phyloP scores from a whole-genome alignment of 2,113 vertebrate genomes.

The Cephalopterus ornatus region DNA sequence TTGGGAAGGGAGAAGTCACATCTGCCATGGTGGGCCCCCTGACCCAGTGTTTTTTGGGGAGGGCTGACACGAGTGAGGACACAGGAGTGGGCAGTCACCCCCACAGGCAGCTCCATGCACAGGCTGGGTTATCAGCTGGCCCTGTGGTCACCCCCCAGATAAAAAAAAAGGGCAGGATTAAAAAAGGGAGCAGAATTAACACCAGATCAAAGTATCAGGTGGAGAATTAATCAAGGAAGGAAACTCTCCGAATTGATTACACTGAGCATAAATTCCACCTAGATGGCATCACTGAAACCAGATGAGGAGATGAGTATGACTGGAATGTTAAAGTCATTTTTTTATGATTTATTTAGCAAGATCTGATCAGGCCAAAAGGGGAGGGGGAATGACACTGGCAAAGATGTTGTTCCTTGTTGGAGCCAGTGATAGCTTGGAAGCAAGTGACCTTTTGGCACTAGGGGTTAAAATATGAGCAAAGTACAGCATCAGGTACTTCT shows the following conservation, averaged over 20 bases:
- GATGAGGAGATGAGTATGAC: background rate
- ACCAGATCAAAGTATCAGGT: background rate
- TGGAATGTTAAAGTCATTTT: background rate
- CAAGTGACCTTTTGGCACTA: background rate
- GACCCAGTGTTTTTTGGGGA: background rate
- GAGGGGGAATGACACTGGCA: background rate
- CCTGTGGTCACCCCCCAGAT: accelerated
- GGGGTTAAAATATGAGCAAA: background rate
- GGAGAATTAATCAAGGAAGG: background rate
- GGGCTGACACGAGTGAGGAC: background rate
- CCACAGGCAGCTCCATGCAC: accelerated
- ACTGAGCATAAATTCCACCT: background rate
- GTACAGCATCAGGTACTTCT: background rate
- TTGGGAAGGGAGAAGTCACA: background rate
- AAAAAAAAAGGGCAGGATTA: background rate
- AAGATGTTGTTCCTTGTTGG: background rate
- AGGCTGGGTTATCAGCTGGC: background rate
- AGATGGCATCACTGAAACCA: background rate
- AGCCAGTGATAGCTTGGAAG: background rate
- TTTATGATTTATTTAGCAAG: background rate
- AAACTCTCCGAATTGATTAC: background rate
- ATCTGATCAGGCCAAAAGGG: background rate
- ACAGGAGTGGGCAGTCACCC: background rate
- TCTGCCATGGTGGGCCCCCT: accelerated
- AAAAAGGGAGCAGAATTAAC: background rate